Conservation (phyloP, 2,113 vertebrate species). For the Misgurnus mizolepis region DNA sequence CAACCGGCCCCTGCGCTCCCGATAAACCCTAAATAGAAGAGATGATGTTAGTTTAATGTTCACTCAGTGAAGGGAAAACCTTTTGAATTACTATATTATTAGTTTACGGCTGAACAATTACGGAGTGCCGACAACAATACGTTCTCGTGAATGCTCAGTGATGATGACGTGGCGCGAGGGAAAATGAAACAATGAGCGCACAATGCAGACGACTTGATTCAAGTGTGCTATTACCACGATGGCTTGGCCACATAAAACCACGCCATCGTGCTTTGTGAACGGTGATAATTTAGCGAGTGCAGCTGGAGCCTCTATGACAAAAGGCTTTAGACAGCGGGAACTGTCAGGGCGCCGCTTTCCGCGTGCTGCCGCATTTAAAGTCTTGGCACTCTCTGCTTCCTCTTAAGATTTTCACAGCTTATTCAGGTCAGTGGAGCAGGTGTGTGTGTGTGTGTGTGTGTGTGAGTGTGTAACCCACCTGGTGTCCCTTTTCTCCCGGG, state of each 20-base stretch:
- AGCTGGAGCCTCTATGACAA: conserved; percentile 37
- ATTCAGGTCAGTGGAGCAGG: conserved; percentile 37
- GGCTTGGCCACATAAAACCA: conserved; percentile 7
- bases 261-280: background rate
- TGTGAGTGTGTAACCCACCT: conserved; percentile 72
- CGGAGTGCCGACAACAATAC: conserved; percentile 41
- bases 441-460: conserved; percentile 21
- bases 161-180: conserved; percentile 25
- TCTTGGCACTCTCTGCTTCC: conserved; percentile 5
- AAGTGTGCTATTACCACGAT: conserved; percentile 31
- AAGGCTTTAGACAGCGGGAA: conserved; percentile 13
- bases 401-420: background rate
- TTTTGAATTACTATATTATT: background rate
- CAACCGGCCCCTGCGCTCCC: conserved; percentile 80
- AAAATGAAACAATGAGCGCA: conserved; percentile 10
- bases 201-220: conserved; percentile 36
- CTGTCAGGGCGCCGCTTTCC: conserved; percentile 2
- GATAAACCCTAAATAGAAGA: conserved; percentile 73
- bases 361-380: background rate
- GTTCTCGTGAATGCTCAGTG: conserved; percentile 28
- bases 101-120: conserved; percentile 26
- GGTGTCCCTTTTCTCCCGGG: conserved; percentile 85
- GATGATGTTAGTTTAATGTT: background rate
- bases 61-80: background rate
- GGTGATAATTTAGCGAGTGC: conserved; percentile 33